Evolutionary conservation across 2,888 invertebrate species (phyloP), one percentile per base, ranked within the genome.

Genomic region (Pachycephus smyrnensis): DNA sequence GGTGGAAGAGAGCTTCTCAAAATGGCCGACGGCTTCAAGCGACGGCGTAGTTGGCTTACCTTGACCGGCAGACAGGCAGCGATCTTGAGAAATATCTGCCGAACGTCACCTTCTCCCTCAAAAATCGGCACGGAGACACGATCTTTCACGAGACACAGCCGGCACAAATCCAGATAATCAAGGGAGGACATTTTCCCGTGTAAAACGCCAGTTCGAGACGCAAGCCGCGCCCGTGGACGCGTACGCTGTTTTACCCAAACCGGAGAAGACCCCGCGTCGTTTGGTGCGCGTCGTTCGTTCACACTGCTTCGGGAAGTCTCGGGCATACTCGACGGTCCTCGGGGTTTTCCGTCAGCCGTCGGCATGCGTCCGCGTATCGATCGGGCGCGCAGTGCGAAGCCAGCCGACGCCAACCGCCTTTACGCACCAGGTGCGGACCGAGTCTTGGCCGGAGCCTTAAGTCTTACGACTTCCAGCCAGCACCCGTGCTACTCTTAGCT

Each of bases 11-110:
- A 36, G n/a, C 55, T 82, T 79, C 77, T 82, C 88, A 90, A 91
- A 82, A 90, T 90, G 91, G 90, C 91, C 89, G 89, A 76, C 78
- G 37, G 77, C 75, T 77, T 78, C 68, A 79, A 33, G 76, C 80
- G 76, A 84, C 87, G 89, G 88, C 88, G 89, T 87, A 87, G 88
- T 87, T 84, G 81, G 85, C 91, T 91, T 94, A 95, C 95, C 95
- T 95, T 95, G 90, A 95, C 94, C 90, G 95, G 95, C 90, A 95
- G 93, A 91, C 95, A 95, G 85, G 95, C 92, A 81, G 94, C 94
- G 92, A 95, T 95, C 93, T 95, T 95, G 83, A 94, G 90, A 89
- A 94, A 95, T 85, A 95, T 93, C 87, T 93, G 92, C 85, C 92
- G 90, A 81, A 92, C 91, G 83, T 95, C 94, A 87, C 94, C 94